Evolutionary conservation across 2,797 vertebrate species (phyloP).

Genomic region (Sebastiscus tertius): DNA sequence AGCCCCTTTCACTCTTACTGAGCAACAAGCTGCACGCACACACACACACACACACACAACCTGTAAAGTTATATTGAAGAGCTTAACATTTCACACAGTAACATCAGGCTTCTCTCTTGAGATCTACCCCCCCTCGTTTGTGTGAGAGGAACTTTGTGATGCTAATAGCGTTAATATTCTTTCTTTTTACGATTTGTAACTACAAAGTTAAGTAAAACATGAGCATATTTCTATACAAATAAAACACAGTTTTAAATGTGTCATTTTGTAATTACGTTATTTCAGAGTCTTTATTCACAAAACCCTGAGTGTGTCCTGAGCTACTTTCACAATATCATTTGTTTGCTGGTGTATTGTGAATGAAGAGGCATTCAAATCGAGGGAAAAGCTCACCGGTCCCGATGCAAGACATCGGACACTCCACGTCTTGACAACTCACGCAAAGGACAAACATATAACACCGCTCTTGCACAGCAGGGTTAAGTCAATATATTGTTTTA

Average conservation of each 20-base stretch:
- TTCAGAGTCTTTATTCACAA: neutral
- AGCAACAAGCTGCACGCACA: constrained; percentile 59
- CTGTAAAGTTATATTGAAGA: constrained; percentile 59
- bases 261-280: constrained; percentile 34
- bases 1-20: constrained; percentile 40
- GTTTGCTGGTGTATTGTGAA: too few relatives aligned
- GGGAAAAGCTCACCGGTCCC: too few relatives aligned
- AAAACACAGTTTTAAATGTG: constrained; percentile 81
- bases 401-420: too few relatives aligned
- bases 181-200: constrained; percentile 83
- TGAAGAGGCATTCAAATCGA: too few relatives aligned
- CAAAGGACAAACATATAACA: too few relatives aligned
- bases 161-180: constrained; percentile 81
- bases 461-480: too few relatives aligned
- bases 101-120: constrained; percentile 66
- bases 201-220: constrained; percentile 79
- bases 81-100: constrained; percentile 77
- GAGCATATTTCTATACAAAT: constrained; percentile 86
- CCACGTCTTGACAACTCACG: too few relatives aligned
- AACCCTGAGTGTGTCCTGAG: neutral
- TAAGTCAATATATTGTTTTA: too few relatives aligned
- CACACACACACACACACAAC: constrained; percentile 26
- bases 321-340: too few relatives aligned
- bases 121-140: constrained; percentile 52
- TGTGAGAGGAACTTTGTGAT: constrained; percentile 70